Evolutionary conservation across 2,113 vertebrate species (phyloP).

Genomic region (Alouatta palliata): DNA sequence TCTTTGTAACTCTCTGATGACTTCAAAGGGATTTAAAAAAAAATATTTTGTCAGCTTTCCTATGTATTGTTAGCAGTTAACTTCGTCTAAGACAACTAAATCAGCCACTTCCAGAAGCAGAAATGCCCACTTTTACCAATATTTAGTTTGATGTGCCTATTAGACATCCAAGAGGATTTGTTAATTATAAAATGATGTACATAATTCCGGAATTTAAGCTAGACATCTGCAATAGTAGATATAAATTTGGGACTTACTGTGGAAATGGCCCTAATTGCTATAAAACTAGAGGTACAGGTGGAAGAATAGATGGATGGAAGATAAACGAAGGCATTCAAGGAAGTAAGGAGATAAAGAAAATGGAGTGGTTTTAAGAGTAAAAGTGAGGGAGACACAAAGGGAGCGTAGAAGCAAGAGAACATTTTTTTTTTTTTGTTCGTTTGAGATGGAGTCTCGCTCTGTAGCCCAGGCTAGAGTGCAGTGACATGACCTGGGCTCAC

Average conservation of each 20-base stretch:
- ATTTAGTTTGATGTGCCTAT: not conserved
- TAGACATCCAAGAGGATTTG: not conserved
- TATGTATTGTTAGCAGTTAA: not conserved
- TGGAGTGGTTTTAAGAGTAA: not conserved
- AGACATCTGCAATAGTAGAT: not conserved
- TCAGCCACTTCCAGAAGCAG: not conserved
- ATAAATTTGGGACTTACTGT: not conserved
- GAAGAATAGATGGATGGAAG: not conserved
- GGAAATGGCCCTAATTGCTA: not conserved
- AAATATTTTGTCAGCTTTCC: not conserved
- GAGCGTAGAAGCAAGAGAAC: not conserved
- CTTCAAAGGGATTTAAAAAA: not conserved
- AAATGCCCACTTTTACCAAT: not conserved
- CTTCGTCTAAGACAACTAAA: not conserved
- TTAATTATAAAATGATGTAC: not conserved
- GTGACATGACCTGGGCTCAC: too few species aligned
- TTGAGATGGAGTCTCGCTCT: too few species aligned
- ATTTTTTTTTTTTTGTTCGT: not conserved
- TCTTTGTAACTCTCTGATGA: not conserved
- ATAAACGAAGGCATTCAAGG: not conserved
- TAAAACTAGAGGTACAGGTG: not conserved
- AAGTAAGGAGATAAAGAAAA: not conserved
- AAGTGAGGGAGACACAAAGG: not conserved
- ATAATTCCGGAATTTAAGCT: not conserved
- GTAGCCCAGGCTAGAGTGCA: too few species aligned